Evolutionary conservation across 2,797 vertebrate species (phyloP), one percentile per base, ranked within the genome.

Genomic region (Bufotes viridis): DNA sequence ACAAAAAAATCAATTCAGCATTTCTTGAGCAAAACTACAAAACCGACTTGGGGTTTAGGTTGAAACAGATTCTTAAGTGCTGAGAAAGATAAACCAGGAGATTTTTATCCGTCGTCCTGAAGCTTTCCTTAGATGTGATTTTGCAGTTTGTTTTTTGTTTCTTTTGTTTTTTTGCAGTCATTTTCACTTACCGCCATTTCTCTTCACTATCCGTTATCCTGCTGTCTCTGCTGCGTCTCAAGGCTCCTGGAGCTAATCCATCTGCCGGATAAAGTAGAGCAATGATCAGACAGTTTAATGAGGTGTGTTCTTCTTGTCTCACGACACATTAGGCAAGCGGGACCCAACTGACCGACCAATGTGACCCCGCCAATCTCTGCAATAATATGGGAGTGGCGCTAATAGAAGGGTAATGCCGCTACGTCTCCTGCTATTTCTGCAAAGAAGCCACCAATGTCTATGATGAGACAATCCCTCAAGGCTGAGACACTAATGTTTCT

Each of bases 1-100:
- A n/a, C n/a, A 69, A 70, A 70, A 18, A 72, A 72, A 72, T 72
- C 69, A 58, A 57, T 78, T 79, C 78, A 18, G 78, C 14, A 20
- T 60, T 79, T 53, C 55, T 61, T 29, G 0, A 60, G 57, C 26
- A 80, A 78, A 55, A 7, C 74, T n/a, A 13, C 10, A 29, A 26
- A 29, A 29, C 7, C 18, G 70, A 49, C 70, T 74, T 20, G 2
- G 34, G 29, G 15, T 58, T 79, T n/a, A 5, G n/a, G 53, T 12
- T 60, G 24, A 79, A 79, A 29, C 53, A 3, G 10, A 22, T 58
- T 58, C 14, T 57, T 78, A 57, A 29, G 55, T 15, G 24, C 34
- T 29, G 17, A 79, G 78, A 34, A 11, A 20, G 10, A 29, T 18
- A 29, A 29, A 60, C 24, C 24, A 11, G 14, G 26, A 29, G 75